Percentiles rank a stretch among this genome's conserved stretches.
Evolutionary conservation across 2,888 invertebrate species (phyloP).

Genomic region (Tiliacea citrago): DNA sequence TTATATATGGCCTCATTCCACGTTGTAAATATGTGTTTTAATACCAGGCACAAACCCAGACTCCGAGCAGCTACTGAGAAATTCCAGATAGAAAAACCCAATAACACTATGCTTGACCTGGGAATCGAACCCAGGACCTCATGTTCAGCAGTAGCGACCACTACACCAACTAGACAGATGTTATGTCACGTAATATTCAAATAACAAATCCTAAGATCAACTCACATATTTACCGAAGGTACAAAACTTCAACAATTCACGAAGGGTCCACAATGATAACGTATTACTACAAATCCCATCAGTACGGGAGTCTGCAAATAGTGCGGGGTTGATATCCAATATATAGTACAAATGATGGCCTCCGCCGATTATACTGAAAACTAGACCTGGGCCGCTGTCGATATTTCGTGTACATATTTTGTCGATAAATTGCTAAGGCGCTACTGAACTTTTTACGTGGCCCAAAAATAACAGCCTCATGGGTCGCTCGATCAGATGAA

Average conservation of each 20-base stretch:
- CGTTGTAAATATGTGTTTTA: too few species aligned
- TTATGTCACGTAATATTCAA: not conserved
- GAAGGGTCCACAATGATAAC: conserved; percentile 34
- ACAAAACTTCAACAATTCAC: conserved; percentile 8
- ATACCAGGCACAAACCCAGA: too few species aligned
- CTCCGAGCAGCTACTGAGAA: too few species aligned
- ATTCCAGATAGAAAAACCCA: too few species aligned
- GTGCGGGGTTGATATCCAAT: conserved; percentile 48
- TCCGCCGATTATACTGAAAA: conserved; percentile 34
- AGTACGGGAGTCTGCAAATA: conserved; percentile 38
- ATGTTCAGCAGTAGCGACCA: too few species aligned
- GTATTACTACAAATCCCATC: conserved; percentile 31
- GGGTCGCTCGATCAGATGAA: too few species aligned
- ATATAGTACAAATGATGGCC: conserved; percentile 52
- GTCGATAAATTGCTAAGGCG: too few species aligned
- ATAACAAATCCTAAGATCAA: not conserved
- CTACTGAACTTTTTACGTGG: too few species aligned
- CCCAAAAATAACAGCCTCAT: too few species aligned
- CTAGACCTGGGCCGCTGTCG: conserved; percentile 24
- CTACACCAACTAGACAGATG: not conserved
- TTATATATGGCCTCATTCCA: too few species aligned
- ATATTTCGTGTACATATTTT: conserved; percentile 3
- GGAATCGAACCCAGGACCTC: too few species aligned
- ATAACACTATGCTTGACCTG: too few species aligned
- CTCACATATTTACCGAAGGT: not conserved